Evolutionary conservation across 2,113 vertebrate genomes (phyloP).

Genomic region (Phyllostomus hastatus): DNA sequence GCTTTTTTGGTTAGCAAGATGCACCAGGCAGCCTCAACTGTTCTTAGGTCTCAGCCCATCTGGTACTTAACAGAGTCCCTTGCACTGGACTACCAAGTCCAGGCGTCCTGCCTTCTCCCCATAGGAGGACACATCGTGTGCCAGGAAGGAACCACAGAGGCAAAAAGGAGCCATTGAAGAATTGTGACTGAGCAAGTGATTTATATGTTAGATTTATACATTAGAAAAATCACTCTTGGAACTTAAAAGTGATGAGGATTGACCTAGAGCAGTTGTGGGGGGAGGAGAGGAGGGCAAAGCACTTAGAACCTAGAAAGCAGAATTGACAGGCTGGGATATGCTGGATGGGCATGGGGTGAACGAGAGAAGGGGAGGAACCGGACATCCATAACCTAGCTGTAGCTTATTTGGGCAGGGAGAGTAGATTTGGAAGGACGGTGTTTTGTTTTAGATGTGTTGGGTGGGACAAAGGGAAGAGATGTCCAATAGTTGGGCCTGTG

Average conservation of each 20-base stretch:
- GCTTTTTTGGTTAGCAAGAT: background rate
- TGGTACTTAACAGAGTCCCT: background rate
- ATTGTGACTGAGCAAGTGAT: background rate
- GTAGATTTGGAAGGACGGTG: background rate
- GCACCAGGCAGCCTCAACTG: background rate
- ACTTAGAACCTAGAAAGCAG: background rate
- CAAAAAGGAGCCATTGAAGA: background rate
- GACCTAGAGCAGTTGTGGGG: background rate
- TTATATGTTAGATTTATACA: background rate
- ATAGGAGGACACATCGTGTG: background rate
- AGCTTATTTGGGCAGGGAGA: background rate
- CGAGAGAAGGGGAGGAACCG: background rate
- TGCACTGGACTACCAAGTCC: background rate
- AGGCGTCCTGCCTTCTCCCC: background rate
- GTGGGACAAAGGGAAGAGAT: background rate
- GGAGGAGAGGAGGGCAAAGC: background rate
- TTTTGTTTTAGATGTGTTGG: background rate
- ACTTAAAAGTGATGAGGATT: background rate
- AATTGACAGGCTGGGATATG: background rate
- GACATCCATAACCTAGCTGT: background rate
- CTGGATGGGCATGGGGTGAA: background rate
- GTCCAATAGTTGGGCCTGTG: background rate
- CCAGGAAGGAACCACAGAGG: accelerated
- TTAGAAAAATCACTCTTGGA: background rate
- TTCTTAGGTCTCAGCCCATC: background rate